Evolutionary conservation across 1,140 invertebrate species (phyloP).

Genomic region (Drosophila watanabei): DNA sequence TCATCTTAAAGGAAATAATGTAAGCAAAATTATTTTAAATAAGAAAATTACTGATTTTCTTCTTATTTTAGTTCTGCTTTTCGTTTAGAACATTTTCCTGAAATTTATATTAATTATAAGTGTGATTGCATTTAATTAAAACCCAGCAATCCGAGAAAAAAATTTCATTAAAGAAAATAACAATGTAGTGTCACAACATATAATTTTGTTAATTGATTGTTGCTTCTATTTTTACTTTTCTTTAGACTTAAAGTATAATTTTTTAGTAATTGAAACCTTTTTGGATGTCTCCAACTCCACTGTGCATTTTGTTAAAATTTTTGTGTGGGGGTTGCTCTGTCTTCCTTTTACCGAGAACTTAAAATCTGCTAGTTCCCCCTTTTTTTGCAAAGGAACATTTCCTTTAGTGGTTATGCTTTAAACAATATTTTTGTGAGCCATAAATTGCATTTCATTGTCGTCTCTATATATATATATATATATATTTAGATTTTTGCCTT

Average conservation of each 20-base stretch:
- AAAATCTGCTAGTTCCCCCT: conserved; percentile 3
- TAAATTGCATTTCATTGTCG: conserved; percentile 48
- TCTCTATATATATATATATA: not conserved
- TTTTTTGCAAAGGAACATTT: conserved; percentile 14
- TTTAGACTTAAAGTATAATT: not conserved
- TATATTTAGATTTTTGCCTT: conserved; percentile 35
- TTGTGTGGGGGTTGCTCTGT: conserved; percentile 23
- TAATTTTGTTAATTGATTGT: too few relatives aligned
- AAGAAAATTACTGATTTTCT: too few relatives aligned
- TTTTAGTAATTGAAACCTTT: too few relatives aligned
- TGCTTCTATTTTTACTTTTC: too few relatives aligned
- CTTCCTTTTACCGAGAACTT: conserved; percentile 31
- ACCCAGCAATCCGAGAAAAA: too few relatives aligned
- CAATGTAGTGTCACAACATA: too few relatives aligned
- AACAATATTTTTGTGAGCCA: conserved; percentile 60
- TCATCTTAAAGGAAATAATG: not conserved
- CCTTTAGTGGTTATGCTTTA: conserved; percentile 54
- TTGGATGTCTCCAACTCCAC: not conserved
- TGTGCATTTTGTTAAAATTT: conserved; percentile 11
- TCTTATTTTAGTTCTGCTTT: too few relatives aligned
- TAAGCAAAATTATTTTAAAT: too few relatives aligned
- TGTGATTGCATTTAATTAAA: too few relatives aligned
- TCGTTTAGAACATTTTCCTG: too few relatives aligned
- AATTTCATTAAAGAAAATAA: too few relatives aligned
- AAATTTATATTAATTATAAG: too few relatives aligned